Evolutionary conservation across 2,797 vertebrate species (phyloP).

Genomic region (Pseudopleuronectes americanus): DNA sequence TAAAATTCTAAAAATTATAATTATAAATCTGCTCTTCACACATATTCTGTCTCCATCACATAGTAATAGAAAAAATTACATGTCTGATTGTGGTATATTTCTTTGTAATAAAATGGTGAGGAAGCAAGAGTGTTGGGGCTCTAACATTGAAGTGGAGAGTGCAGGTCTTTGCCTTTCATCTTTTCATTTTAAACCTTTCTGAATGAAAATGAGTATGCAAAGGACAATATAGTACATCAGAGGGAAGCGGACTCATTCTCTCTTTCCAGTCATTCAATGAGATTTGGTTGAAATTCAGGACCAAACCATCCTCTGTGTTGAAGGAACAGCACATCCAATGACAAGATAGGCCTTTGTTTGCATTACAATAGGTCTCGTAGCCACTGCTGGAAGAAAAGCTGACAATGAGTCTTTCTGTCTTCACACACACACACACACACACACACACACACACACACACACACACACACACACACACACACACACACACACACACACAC

Average conservation of each 20-base stretch:
- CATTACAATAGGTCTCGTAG: conserved; percentile 9
- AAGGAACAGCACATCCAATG: conserved; percentile 10
- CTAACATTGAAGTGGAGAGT: conserved; percentile 22
- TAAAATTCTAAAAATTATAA: conserved; percentile 20
- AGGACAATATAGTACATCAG: conserved; percentile 41
- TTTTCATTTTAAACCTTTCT: conserved; percentile 41
- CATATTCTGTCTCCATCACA: conserved; percentile 5
- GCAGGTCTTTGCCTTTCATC: conserved; percentile 24
- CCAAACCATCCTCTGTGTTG: conserved; percentile 18
- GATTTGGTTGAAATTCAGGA: conserved; percentile 39
- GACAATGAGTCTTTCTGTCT: background rate
- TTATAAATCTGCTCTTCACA: conserved; percentile 1
- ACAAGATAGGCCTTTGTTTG: conserved; percentile 17
- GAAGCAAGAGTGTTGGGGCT: conserved; percentile 8
- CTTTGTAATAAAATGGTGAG: conserved; percentile 4
- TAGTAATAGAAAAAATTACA: conserved; percentile 20
- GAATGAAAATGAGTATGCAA: conserved; percentile 54
- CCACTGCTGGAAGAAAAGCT: conserved; percentile 10
- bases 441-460: no score
- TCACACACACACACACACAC: background rate
- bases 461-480: no score
- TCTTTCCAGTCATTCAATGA: conserved; percentile 34
- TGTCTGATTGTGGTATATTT: background rate
- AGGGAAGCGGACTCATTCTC: conserved; percentile 37
- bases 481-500: no score